A percentile compares a stretch with the other conserved stretches of the same genome.
These are phyloP conservation scores for Acanthurus leucopareius DNA, from an alignment of 2,797 vertebrate species.

Conservation along the genomic window DNA sequence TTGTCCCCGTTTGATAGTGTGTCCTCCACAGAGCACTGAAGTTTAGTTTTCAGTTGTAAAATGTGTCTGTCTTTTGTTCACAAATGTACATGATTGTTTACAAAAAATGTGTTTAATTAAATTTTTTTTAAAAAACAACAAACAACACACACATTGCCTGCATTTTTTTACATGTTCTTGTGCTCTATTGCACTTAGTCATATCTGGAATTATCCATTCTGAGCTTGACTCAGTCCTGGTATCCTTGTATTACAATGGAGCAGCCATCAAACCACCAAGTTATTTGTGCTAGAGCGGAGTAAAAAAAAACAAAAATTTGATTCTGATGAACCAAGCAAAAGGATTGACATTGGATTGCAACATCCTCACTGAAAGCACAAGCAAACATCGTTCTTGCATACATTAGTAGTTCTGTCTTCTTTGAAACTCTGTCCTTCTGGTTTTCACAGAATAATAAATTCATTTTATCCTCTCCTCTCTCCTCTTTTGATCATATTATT, in stretches of 20 bases:
- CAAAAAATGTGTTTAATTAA: background rate
- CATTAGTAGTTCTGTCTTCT: background rate
- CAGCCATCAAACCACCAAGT: background rate
- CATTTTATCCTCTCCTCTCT: background rate
- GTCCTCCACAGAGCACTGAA: background rate
- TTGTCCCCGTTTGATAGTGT: too few species aligned
- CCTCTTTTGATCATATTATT: background rate
- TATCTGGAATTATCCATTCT: background rate
- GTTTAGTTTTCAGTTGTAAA: background rate
- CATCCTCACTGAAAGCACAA: background rate
- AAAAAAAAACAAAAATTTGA: background rate
- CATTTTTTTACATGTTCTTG: background rate
- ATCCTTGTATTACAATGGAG: background rate
- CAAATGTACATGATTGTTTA: background rate
- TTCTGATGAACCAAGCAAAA: background rate
- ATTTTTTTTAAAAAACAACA: too few species aligned
- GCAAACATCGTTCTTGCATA: slow-evolving; percentile 4
- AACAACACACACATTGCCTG: too few species aligned
- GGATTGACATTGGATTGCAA: background rate
- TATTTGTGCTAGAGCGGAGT: background rate
- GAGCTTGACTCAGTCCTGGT: background rate
- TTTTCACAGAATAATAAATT: slow-evolving; percentile 12
- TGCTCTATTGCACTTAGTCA: background rate
- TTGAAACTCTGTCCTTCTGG: background rate
- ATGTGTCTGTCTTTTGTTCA: background rate